These are phyloP conservation scores for Caenorhabditis becei DNA, from an alignment of 2,888 invertebrate species.

Conservation along the genomic window DNA sequence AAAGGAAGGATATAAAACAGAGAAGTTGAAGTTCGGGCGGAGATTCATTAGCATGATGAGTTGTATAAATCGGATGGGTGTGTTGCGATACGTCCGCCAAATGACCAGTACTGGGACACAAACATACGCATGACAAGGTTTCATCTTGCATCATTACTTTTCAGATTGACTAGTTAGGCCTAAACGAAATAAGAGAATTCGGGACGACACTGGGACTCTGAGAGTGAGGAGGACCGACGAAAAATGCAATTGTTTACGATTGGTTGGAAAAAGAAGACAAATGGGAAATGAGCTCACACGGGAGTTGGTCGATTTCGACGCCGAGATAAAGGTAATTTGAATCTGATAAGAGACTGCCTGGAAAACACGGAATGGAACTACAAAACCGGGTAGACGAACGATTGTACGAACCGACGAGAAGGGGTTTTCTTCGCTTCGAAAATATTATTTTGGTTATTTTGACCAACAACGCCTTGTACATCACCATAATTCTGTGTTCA, in stretches of 20 bases:
- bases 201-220: slow-evolving; percentile 5
- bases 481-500: slow-evolving; percentile 26
- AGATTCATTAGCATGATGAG: slow-evolving; percentile 59
- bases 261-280: slow-evolving; percentile 45
- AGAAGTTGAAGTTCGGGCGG: slow-evolving; percentile 2
- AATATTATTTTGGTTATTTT: slow-evolving; percentile 43
- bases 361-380: background rate
- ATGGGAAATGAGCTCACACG: slow-evolving; percentile 52
- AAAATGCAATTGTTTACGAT: slow-evolving; percentile 57
- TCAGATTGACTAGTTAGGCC: slow-evolving; percentile 49
- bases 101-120: slow-evolving; percentile 44
- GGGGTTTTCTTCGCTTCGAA: slow-evolving; percentile 9
- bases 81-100: slow-evolving; percentile 34
- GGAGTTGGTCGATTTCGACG: slow-evolving; percentile 7
- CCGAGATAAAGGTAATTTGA: slow-evolving; percentile 29
- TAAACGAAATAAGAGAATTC: slow-evolving; percentile 61
- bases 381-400: background rate
- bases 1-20: background rate
- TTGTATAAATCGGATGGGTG: slow-evolving; percentile 31
- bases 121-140: slow-evolving; percentile 56
- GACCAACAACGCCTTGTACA: slow-evolving; percentile 23
- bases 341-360: slow-evolving; percentile 9
- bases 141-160: slow-evolving; percentile 62
- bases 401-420: slow-evolving; percentile 6
- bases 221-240: slow-evolving; percentile 19